Evolutionary conservation across 2,888 invertebrate genomes (phyloP).

Genomic region (Drosophila siamana): DNA sequence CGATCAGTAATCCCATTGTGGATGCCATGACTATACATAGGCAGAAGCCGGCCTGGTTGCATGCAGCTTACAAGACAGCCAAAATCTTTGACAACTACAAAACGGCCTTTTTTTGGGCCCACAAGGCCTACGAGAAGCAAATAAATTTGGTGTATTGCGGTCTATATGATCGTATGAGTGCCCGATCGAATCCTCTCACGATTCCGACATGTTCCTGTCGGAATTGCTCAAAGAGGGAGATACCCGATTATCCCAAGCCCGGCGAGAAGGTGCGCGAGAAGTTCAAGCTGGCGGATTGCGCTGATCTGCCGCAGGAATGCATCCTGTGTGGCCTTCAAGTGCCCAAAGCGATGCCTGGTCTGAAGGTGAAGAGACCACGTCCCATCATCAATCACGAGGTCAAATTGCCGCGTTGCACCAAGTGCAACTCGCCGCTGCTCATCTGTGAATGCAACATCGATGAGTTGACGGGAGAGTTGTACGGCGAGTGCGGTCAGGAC

Average conservation of each 20-base stretch:
- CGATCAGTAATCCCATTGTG: constrained; percentile 72
- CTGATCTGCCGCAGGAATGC: constrained; percentile 54
- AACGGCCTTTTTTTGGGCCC: constrained; percentile 73
- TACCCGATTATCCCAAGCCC: constrained; percentile 52
- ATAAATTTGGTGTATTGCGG: constrained; percentile 69
- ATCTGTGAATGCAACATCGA: constrained; percentile 81
- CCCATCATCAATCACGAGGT: constrained; percentile 65
- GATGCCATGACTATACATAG: constrained; percentile 69
- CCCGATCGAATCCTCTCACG: constrained; percentile 60
- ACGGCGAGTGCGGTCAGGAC: constrained; percentile 80
- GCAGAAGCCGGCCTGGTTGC: constrained; percentile 78
- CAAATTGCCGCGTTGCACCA: constrained; percentile 58
- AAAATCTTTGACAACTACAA: constrained; percentile 74
- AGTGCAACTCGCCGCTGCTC: constrained; percentile 70
- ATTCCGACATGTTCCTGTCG: constrained; percentile 57
- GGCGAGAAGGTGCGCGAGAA: constrained; percentile 33
- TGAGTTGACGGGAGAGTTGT: constrained; percentile 64
- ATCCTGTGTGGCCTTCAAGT: constrained; percentile 69
- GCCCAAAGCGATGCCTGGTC: constrained; percentile 38
- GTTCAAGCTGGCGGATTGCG: constrained; percentile 47
- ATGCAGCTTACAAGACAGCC: constrained; percentile 79
- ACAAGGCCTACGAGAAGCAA: constrained; percentile 70
- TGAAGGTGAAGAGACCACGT: constrained; percentile 32
- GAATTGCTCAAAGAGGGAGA: constrained; percentile 51
- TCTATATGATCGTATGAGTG: constrained; percentile 65